Conservation (phyloP, 2,888 invertebrate genomes). For the Escarpia spicata region DNA sequence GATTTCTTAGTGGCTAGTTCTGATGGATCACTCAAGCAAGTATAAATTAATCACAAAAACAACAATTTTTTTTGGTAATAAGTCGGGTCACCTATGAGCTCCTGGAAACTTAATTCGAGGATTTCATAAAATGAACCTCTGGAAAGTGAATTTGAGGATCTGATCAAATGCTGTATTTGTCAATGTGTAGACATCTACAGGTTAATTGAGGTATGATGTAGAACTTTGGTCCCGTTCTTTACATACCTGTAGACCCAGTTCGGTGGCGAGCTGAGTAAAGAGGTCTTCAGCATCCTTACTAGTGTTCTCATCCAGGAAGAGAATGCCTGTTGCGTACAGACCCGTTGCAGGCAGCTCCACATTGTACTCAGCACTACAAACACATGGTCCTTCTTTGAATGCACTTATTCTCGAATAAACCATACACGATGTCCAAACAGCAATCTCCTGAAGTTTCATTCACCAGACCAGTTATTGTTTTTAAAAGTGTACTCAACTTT, state of each 20-base stretch:
- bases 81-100: too few relatives aligned
- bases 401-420: background rate
- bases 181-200: too few relatives aligned
- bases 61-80: too few relatives aligned
- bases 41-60: too few relatives aligned
- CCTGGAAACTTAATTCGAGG: too few relatives aligned
- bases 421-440: background rate
- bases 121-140: too few relatives aligned
- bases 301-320: constrained; percentile 80
- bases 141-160: too few relatives aligned
- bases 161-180: too few relatives aligned
- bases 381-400: background rate
- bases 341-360: constrained; percentile 85
- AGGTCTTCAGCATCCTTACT: constrained; percentile 26
- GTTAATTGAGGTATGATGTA: too few relatives aligned
- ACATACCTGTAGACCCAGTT: constrained; percentile 36
- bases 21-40: too few relatives aligned
- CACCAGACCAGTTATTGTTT: background rate
- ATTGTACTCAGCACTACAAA: constrained; percentile 76
- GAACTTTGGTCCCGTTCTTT: background rate
- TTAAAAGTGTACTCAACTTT: background rate
- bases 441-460: background rate
- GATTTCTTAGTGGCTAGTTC: too few relatives aligned
- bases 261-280: constrained; percentile 32
- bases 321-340: constrained; percentile 94